These are phyloP conservation scores for Lepisosteus oculatus DNA, from an alignment of 2,113 vertebrate genomes.

Conservation along the genomic window DNA sequence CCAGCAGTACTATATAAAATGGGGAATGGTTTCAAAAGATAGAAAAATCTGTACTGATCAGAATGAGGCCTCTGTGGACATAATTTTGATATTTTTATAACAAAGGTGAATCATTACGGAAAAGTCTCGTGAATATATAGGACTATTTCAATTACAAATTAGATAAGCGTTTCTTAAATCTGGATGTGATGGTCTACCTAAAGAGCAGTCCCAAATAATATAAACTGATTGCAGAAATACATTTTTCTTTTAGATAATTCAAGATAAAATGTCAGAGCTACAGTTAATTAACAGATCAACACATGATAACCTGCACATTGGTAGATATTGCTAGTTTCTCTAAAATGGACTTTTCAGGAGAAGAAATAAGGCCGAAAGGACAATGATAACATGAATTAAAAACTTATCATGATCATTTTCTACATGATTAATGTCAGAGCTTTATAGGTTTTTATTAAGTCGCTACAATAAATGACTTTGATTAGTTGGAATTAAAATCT, in stretches of 20 bases:
- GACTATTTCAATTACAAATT: no score
- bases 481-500: conserved; percentile 58
- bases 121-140: no score
- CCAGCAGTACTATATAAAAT: no score
- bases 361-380: background rate
- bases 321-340: background rate
- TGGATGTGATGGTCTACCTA: no score
- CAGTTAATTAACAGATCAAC: conserved; percentile 23
- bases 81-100: no score
- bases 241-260: background rate
- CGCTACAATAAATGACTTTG: conserved; percentile 47
- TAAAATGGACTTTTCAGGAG: conserved; percentile 14
- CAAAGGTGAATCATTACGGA: no score
- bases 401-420: conserved; percentile 18
- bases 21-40: no score
- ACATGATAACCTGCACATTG: conserved; percentile 13
- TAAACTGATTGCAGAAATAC: no score
- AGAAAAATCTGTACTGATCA: no score
- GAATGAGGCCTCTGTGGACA: no score
- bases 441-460: conserved; percentile 48
- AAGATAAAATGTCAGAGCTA: background rate
- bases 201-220: no score
- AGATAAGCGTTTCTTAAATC: no score
- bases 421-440: conserved; percentile 50
- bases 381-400: conserved; percentile 16